Evolutionary conservation across 2,113 vertebrate genomes (phyloP).

Genomic region (Calyptommatus sinebrachiatus): DNA sequence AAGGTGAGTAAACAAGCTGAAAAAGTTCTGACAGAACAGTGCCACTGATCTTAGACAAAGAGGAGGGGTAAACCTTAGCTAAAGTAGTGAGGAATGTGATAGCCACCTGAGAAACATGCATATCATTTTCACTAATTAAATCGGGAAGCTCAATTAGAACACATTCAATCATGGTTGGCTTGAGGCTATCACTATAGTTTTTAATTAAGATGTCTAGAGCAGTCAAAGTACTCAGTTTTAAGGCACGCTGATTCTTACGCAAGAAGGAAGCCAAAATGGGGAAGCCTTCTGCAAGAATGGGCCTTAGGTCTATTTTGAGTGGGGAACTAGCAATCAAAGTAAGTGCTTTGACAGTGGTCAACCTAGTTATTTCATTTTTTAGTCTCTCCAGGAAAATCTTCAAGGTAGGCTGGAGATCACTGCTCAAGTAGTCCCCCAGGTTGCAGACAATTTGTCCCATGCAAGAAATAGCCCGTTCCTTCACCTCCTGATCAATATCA

Average conservation of each 20-base stretch:
- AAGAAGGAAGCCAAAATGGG: conserved; percentile 87
- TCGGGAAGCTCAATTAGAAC: conserved; percentile 82
- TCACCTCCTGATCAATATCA: conserved; percentile 95
- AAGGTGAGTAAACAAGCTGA: conserved; percentile 81
- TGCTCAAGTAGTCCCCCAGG: conserved; percentile 82
- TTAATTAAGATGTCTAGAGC: conserved; percentile 82
- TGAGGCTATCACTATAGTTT: conserved; percentile 81
- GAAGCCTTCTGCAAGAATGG: conserved; percentile 80
- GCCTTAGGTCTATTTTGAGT: conserved; percentile 79
- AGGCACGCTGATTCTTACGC: conserved; percentile 87
- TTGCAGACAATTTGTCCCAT: conserved; percentile 85
- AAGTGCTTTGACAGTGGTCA: conserved; percentile 84
- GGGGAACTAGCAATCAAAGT: conserved; percentile 80
- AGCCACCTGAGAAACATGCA: conserved; percentile 91
- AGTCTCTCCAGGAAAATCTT: conserved; percentile 87
- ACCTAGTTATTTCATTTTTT: conserved; percentile 90
- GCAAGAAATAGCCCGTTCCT: conserved; percentile 91
- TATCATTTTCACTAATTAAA: conserved; percentile 86
- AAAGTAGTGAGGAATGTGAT: conserved; percentile 80
- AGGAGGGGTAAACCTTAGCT: conserved; percentile 78
- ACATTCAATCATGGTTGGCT: conserved; percentile 73
- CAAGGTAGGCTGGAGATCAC: conserved; percentile 80
- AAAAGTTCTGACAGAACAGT: conserved; percentile 78
- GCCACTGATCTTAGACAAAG: conserved; percentile 78
- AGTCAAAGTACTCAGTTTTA: conserved; percentile 82